Percentiles rank a stretch among this genome's conserved stretches.
These are phyloP conservation scores for Cephus spinipes DNA, from an alignment of 2,888 invertebrate genomes.

Conservation along the genomic window DNA sequence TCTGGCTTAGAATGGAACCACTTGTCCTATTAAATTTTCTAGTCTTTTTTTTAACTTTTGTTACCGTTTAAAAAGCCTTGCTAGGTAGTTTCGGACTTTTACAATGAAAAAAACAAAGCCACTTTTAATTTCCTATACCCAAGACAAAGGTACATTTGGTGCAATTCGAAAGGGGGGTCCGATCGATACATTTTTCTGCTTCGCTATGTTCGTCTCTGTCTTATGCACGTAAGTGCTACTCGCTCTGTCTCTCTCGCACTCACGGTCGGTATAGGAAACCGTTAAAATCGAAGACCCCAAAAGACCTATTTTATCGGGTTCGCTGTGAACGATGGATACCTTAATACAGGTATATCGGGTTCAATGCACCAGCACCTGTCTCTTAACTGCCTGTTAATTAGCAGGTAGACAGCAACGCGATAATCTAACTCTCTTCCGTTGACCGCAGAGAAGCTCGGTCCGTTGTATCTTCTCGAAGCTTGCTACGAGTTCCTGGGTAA, in stretches of 20 bases:
- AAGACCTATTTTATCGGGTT: background rate
- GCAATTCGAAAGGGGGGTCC: background rate
- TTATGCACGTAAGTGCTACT: background rate
- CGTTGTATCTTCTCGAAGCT: too few relatives aligned
- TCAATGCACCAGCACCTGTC: background rate
- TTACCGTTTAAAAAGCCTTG: background rate
- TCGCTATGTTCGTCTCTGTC: background rate
- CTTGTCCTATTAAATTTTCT: constrained; percentile 20
- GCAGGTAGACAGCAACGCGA: background rate
- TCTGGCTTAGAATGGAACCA: background rate
- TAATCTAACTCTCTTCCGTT: background rate
- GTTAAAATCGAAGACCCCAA: background rate
- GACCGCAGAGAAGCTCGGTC: background rate
- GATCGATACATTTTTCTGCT: background rate
- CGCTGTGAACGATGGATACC: background rate
- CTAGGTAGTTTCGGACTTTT: too few relatives aligned
- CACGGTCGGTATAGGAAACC: background rate
- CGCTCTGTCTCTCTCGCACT: background rate
- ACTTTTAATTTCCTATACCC: background rate
- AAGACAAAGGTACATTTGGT: background rate
- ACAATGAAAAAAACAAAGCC: too few relatives aligned
- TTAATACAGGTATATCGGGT: background rate
- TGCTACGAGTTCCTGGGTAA: background rate
- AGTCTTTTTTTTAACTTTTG: background rate
- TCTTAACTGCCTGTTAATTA: background rate